phyloP scores from a whole-genome alignment of 2,888 invertebrate genomes.

The Leucoptera coffeella region DNA sequence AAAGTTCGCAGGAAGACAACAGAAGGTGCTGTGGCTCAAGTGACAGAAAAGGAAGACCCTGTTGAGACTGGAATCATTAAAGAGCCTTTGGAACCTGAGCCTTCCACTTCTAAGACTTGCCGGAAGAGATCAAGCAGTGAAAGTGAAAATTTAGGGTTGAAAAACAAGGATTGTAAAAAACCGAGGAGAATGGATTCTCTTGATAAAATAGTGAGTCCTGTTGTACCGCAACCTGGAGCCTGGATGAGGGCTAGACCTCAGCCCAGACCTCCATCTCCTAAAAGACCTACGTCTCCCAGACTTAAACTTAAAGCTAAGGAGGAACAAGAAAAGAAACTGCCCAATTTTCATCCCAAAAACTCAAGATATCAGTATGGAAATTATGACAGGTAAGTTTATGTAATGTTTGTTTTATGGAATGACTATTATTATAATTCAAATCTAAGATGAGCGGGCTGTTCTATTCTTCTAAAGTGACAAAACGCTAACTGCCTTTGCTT shows the following conservation, averaged over 20 bases:
- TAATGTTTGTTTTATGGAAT: neutral
- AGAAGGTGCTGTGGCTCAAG: conserved; percentile 25
- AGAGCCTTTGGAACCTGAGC: conserved; percentile 23
- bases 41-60: conserved; percentile 13
- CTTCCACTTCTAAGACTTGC: conserved; percentile 23
- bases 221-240: conserved; percentile 82
- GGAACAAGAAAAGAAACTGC: conserved; percentile 40
- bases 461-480: too few relatives aligned
- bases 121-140: conserved; percentile 49
- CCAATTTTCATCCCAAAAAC: conserved; percentile 69
- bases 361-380: conserved; percentile 90
- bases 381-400: conserved; percentile 67
- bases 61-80: conserved; percentile 27
- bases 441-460: too few relatives aligned
- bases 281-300: conserved; percentile 42
- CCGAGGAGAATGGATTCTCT: conserved; percentile 65
- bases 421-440: too few relatives aligned
- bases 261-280: conserved; percentile 24
- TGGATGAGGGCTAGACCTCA: conserved; percentile 61
- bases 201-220: conserved; percentile 89
- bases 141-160: conserved; percentile 48
- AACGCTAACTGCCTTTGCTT: too few relatives aligned
- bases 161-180: conserved; percentile 46
- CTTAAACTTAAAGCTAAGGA: conserved; percentile 22
- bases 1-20: conserved; percentile 47